These are phyloP conservation scores for Physella acuta DNA, from an alignment of 1,140 invertebrate genomes.

Conservation along the genomic window DNA sequence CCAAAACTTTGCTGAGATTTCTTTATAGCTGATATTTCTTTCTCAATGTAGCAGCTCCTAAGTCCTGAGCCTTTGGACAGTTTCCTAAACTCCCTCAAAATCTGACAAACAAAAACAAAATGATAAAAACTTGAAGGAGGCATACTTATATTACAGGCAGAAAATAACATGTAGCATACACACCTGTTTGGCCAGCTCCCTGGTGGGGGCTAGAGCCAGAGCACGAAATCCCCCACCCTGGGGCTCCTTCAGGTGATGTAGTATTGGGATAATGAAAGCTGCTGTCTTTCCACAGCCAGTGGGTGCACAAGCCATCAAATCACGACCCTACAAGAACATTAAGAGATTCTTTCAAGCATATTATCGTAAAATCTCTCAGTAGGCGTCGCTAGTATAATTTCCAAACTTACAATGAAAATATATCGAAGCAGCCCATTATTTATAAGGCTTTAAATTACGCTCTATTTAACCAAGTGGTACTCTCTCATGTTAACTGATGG, in stretches of 20 bases:
- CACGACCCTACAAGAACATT: conserved; percentile 67
- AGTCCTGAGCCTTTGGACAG: conserved; percentile 75
- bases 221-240: conserved; percentile 70
- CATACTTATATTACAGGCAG: not conserved
- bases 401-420: too few species aligned
- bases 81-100: conserved; percentile 71
- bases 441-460: too few species aligned
- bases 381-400: too few species aligned
- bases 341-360: not conserved
- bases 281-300: conserved; percentile 64
- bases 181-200: conserved; percentile 91
- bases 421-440: too few species aligned
- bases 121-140: too few species aligned
- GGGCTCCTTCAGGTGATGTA: conserved; percentile 66
- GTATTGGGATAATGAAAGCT: conserved; percentile 62
- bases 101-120: conserved; percentile 43
- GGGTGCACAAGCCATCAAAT: conserved; percentile 90
- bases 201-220: conserved; percentile 85
- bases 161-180: not conserved
- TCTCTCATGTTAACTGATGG: too few species aligned
- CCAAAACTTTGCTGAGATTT: conserved; percentile 71
- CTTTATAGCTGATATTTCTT: conserved; percentile 66
- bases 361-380: not conserved
- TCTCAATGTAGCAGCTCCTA: conserved; percentile 74
- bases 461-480: too few species aligned